Base-by-base conservation (phyloP, 2,888 invertebrate genomes). In the Unio delphinus region DNA sequence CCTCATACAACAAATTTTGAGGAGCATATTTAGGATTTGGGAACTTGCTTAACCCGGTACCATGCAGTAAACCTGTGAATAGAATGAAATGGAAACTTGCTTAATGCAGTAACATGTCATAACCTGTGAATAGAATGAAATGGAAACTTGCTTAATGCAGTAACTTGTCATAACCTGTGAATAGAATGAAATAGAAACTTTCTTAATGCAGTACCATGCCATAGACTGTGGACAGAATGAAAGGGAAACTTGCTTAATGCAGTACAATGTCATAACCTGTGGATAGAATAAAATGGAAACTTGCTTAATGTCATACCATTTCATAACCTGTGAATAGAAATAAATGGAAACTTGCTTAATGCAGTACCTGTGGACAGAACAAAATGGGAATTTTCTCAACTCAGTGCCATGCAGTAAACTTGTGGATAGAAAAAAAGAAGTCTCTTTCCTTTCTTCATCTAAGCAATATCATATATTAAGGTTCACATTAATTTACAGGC, bases 261-360 rank as follows among this genome's bases (percentile, higher is more conserved):
- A 17, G 85, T 83, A 6, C 86, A 85, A 65, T 85, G 85, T n/a
- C 86, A 73, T 3, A 87, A 45, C 87, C 87, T 86, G 74, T 4
- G 61, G 62, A 61, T 8, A 62, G 26, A 69, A n/a, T 34, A 5
- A 28, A 63, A 62, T 18, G n/a, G 11, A 11, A 17, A 61, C 60
- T 45, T 69, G 17, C 74, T 68, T 55, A 83, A 70, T 8, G 83
- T 82, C 4, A 80, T 80, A 5, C 84, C 83, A 66, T 81, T 80
- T 20, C 83, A 69, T 4, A 84, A 23, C 84, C 84, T 84, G 67
- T 4, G 61, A 63, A 61, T 17, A 62, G 26, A 69, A n/a, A n/a
- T 57, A 7, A 20, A 62, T 11, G 17, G 11, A 7, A 17, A 61
- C 60, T 45, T 69, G 17, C 74, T 68, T 55, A 83, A 69, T 8